Evolutionary conservation across 2,888 invertebrate species (phyloP), one percentile per base, ranked within the genome.

Genomic region (Gymnosoma rotundatum): DNA sequence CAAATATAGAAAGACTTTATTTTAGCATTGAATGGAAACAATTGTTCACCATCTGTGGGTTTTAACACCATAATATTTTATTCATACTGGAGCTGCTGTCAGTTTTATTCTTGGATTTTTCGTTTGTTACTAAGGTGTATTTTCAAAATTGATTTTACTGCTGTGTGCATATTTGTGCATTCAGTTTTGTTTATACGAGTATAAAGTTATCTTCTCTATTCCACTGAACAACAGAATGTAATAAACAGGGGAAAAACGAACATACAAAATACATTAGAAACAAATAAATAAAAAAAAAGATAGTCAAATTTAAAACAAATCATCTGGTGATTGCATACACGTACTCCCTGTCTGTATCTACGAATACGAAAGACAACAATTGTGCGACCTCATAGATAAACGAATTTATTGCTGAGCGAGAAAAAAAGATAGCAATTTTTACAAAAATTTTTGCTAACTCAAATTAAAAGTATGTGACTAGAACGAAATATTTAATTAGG

Each of bases 231-330:
- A 21, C 32, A 42, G 12, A 60, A 61, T 45, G 61, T 32, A 45
- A 61, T 45, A 58, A 61, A 42, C 20, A 21, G 32, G 7, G 5
- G 7, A 32, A 32, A 32, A 32, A n/a, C 9, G 60, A 60, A 67
- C 20, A 69, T 45, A 61, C 38, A 69, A 69, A 78, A 69, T 69
- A 61, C 61, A 78, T 78, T 78, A 61, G 52, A 69, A 69, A 52
- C 18, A 69, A 38, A 76, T 25, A 61, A 58, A 56, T 21, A 66
- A 36, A 61, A 76, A 32, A 25, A 48, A 58, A 67, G 14, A 32
- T 32, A 79, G 64, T 50, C 36, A 74, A 79, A 80, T 80, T 74
- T 54, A 74, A 74, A 74, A 80, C 61, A 80, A 80, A 80, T 80
- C 74, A 80, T 80, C 67, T 80, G 61, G 74, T 74, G 54, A 67